Evolutionary conservation across 2,113 vertebrate genomes (phyloP).

Genomic region (Thinocorus orbignyianus): DNA sequence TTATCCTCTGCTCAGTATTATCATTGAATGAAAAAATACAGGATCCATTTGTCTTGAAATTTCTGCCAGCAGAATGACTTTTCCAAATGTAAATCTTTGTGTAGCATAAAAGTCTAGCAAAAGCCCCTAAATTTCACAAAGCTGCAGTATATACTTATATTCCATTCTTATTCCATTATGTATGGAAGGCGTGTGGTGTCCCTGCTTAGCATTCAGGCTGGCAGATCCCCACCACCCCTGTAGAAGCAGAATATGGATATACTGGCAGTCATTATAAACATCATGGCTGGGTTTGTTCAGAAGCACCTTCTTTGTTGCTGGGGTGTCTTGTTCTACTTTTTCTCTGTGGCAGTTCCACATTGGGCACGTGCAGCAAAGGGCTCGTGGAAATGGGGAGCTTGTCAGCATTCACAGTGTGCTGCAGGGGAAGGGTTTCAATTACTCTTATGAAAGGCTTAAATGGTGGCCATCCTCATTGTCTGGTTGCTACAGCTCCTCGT

Average conservation of each 20-base stretch:
- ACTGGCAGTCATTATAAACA: neutral
- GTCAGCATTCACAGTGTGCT: neutral
- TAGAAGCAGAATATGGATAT: neutral
- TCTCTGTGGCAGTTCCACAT: neutral
- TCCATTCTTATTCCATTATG: neutral
- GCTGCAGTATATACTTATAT: neutral
- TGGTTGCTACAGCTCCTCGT: neutral
- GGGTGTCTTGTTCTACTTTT: neutral
- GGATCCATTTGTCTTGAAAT: constrained; percentile 36
- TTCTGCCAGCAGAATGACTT: constrained; percentile 25
- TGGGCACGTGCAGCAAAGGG: neutral
- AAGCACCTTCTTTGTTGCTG: neutral
- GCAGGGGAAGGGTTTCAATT: neutral
- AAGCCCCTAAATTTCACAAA: neutral
- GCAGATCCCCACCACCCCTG: constrained; percentile 1
- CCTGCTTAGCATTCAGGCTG: constrained; percentile 24
- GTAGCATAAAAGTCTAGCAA: neutral
- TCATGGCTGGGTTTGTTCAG: neutral
- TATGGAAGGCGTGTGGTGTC: neutral
- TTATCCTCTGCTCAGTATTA: neutral
- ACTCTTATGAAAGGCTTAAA: neutral
- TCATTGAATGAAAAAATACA: constrained; percentile 20
- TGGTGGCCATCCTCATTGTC: neutral
- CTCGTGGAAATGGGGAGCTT: neutral
- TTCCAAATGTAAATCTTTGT: constrained; percentile 49